phyloP scores from a whole-genome alignment of 1,140 invertebrate genomes.

The Reticulitermes speratus region DNA sequence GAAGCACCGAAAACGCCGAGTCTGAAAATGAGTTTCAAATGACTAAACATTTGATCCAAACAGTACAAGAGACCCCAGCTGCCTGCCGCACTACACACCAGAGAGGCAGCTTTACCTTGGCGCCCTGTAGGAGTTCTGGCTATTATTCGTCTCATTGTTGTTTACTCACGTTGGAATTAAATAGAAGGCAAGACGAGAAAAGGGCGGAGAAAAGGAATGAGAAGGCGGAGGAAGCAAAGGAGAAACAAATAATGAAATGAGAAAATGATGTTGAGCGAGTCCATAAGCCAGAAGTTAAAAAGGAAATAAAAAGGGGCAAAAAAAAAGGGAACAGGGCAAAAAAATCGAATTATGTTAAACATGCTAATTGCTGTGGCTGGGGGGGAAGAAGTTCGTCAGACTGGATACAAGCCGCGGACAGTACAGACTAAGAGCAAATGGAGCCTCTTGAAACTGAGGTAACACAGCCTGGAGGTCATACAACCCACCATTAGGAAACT shows the following conservation, averaged over 20 bases:
- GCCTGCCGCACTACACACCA: too few species aligned
- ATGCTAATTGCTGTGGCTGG: neutral
- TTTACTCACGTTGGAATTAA: conserved; percentile 17
- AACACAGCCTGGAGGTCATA: neutral
- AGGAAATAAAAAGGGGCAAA: neutral
- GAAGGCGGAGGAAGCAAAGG: neutral
- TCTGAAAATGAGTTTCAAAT: conserved; percentile 6
- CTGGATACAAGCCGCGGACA: neutral
- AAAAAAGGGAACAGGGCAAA: neutral
- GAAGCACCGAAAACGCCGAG: neutral
- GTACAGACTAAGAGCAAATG: neutral
- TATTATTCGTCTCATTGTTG: neutral
- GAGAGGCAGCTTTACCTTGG: neutral
- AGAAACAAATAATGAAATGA: neutral
- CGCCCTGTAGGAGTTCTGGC: neutral
- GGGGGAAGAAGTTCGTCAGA: neutral
- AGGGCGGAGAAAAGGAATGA: conserved; percentile 17
- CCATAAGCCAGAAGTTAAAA: neutral
- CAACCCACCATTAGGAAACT: neutral
- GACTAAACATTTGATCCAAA: neutral
- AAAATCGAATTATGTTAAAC: conserved; percentile 15
- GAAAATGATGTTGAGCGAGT: neutral
- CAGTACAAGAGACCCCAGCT: neutral
- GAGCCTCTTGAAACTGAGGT: neutral
- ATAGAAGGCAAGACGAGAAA: conserved; percentile 5